Percentiles rank a stretch among this genome's conserved stretches.
phyloP scores from a whole-genome alignment of 53 echinoderm and acorn worm genomes.

The Echinometra lucunter region DNA sequence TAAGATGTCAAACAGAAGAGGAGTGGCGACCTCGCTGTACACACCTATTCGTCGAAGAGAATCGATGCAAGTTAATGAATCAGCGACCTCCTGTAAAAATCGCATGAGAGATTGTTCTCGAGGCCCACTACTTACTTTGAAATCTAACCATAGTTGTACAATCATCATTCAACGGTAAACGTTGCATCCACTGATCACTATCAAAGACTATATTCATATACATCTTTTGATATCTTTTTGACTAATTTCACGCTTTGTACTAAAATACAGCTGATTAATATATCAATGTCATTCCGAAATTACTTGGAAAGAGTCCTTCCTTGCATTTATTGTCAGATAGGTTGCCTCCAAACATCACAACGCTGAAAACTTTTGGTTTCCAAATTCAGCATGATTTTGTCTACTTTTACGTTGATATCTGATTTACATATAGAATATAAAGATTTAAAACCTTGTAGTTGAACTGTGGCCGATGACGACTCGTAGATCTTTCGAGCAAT shows the following conservation, averaged over 20 bases:
- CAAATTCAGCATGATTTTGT: not conserved
- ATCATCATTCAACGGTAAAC: not conserved
- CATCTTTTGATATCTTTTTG: too few relatives aligned
- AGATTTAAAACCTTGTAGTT: constrained; percentile 71
- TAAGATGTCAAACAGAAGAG: constrained; percentile 84
- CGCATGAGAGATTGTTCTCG: not conserved
- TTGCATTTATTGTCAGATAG: not conserved
- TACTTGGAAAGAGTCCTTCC: not conserved
- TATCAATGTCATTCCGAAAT: too few relatives aligned
- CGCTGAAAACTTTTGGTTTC: too few relatives aligned
- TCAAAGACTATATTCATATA: not conserved
- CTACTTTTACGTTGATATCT: not conserved
- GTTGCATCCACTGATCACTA: not conserved
- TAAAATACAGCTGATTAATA: too few relatives aligned
- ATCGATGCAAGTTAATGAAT: not conserved
- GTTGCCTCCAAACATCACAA: not conserved
- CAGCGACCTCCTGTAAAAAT: not conserved
- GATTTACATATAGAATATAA: not conserved
- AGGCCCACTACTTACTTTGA: not conserved
- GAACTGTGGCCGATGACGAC: constrained; percentile 75
- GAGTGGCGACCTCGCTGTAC: constrained; percentile 95
- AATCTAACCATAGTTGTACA: not conserved
- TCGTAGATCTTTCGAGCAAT: constrained; percentile 89
- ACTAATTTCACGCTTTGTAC: too few relatives aligned
- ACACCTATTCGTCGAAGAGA: constrained; percentile 70